Evolutionary conservation across 2,888 invertebrate genomes (phyloP), one percentile per base, ranked within the genome.

Genomic region (Xylota sylvarum): DNA sequence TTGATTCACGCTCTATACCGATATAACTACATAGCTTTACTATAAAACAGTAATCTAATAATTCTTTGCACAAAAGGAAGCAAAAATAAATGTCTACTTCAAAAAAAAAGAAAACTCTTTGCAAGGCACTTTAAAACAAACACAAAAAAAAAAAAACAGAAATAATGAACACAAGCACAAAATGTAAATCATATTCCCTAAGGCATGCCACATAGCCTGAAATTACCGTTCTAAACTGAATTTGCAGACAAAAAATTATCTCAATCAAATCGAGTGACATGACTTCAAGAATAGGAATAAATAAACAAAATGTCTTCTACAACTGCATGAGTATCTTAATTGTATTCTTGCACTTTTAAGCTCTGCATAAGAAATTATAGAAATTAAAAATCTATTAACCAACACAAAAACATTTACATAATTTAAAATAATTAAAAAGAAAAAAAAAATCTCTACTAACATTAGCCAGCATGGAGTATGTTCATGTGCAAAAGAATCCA

Each of bases 111-210:
- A 72, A 72, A 72, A 65, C 48, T 79, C 72, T 64, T 37, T 72
- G 72, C 72, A 79, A 79, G 48, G 64, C 72, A 79, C 64, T 72
- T 48, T 40, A 12, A 40, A 60, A 60, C 7, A 62, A 79, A 37
- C 37, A 37, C 65, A 32, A 40, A 73, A 52, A 14, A 17, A 32
- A 40, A 73, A 52, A 14, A 17, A 10, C 14, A 52, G 27, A 52
- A 52, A 10, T 52, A 27, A 5, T 40, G 5, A 60, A 10, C 7
- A 27, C 27, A 52, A 37, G 3, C 10, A 37, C 23, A 37, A 37
- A 7, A 37, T 37, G 37, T 9, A 35, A 23, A 6, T 35, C 35
- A 6, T 37, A 37, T 37, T 10, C 37, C 4, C 1, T 10, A 37
- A 37, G 7, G 0, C 37, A 10, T 37, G 12, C 10, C 32, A 32